phyloP scores from a whole-genome alignment of 2,113 vertebrate genomes.

The Eurystomus gularis region DNA sequence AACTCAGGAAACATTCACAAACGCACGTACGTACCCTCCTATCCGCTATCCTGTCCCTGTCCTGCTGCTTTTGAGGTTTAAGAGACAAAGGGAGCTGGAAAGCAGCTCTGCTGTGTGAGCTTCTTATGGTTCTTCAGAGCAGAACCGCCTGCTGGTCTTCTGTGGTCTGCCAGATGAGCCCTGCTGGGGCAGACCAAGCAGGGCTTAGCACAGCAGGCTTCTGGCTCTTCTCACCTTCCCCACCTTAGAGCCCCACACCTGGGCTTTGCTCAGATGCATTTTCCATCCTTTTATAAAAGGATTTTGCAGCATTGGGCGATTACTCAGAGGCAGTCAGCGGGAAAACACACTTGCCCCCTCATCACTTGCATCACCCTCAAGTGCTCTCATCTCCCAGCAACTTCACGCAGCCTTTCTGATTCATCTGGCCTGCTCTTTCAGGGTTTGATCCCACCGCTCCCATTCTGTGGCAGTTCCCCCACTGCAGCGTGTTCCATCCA shows the following conservation, averaged over 20 bases:
- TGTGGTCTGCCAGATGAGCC: not conserved
- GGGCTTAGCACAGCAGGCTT: not conserved
- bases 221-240: not conserved
- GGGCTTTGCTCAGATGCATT: not conserved
- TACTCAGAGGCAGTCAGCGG: not conserved
- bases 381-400: not conserved
- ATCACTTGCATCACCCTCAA: not conserved
- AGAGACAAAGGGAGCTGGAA: not conserved
- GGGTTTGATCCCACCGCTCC: not conserved
- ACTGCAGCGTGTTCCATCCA: fast-evolving
- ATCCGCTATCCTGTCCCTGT: not conserved
- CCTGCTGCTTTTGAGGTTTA: not conserved
- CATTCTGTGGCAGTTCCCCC: fast-evolving
- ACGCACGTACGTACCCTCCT: fast-evolving
- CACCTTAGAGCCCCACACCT: not conserved
- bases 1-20: not conserved
- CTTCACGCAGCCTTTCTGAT: not conserved
- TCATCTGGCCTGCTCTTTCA: not conserved
- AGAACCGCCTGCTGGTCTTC: not conserved
- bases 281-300: not conserved
- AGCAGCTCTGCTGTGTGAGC: not conserved
- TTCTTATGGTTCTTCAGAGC: not conserved
- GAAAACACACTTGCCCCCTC: not conserved
- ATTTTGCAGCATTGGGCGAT: not conserved
- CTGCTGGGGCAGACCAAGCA: not conserved